Percentiles rank a stretch among this genome's conserved stretches.
phyloP scores from a whole-genome alignment of 2,113 vertebrate genomes.

The Dromiciops gliroides region DNA sequence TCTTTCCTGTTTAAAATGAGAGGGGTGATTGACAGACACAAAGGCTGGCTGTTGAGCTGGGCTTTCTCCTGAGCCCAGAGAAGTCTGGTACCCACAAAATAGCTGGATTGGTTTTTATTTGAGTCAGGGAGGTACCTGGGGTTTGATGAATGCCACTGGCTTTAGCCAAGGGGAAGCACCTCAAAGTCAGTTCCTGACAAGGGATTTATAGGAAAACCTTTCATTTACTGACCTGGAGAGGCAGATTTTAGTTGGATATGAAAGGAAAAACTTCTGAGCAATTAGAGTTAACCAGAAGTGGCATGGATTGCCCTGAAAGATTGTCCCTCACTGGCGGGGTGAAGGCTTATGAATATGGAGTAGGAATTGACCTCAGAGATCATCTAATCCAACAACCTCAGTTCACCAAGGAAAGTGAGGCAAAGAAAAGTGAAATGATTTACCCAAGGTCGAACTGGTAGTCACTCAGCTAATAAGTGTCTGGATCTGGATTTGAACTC shows the following conservation, averaged over 20 bases:
- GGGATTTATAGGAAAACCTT: background rate
- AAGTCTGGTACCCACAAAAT: constrained; percentile 38
- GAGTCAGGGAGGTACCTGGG: constrained; percentile 4
- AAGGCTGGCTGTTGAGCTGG: background rate
- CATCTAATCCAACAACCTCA: background rate
- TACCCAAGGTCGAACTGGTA: background rate
- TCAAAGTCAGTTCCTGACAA: constrained; percentile 7
- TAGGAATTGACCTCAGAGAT: background rate
- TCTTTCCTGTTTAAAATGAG: constrained; percentile 80
- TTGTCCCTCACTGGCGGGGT: background rate
- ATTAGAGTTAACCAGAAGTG: background rate
- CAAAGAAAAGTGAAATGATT: background rate
- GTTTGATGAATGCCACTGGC: constrained; percentile 5
- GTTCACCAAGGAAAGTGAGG: background rate
- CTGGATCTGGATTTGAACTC: background rate
- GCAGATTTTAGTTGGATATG: background rate
- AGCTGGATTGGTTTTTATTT: background rate
- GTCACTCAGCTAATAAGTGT: background rate
- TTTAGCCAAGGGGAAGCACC: constrained; percentile 14
- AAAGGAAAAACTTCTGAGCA: background rate
- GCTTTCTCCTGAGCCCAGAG: background rate
- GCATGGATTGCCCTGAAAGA: background rate
- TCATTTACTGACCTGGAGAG: background rate
- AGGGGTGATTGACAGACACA: constrained; percentile 10
- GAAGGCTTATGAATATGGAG: background rate